Conservation (phyloP, 2,888 invertebrate genomes). For the Nephrotoma flavescens region DNA sequence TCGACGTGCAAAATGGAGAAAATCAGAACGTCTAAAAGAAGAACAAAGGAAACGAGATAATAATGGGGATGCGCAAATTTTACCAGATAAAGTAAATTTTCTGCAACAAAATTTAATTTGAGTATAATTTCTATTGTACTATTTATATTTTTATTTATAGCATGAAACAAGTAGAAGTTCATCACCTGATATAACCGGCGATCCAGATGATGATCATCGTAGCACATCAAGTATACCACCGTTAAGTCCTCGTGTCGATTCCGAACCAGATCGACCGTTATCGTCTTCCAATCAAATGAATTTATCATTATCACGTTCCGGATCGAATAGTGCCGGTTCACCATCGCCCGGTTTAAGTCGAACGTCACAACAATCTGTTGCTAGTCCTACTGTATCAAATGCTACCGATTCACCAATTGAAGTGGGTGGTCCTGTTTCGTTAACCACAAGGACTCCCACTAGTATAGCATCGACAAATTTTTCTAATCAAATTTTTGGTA, state of each 20-base stretch:
- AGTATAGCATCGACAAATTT: conserved; percentile 40
- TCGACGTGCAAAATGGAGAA: conserved; percentile 82
- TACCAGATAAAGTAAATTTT: conserved; percentile 35
- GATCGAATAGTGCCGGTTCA: conserved; percentile 35
- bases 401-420: conserved; percentile 43
- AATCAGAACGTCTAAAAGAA: conserved; percentile 81
- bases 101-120: neutral
- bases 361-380: conserved; percentile 30
- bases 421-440: conserved; percentile 32
- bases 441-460: conserved; percentile 24
- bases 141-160: neutral
- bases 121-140: neutral
- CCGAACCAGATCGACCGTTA: conserved; percentile 29
- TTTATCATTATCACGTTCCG: conserved; percentile 32
- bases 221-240: conserved; percentile 26
- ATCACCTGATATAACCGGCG: conserved; percentile 33
- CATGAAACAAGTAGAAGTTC: conserved; percentile 31
- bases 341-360: conserved; percentile 28
- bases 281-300: conserved; percentile 28
- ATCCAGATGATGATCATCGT: conserved; percentile 31
- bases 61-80: conserved; percentile 45
- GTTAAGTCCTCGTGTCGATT: conserved; percentile 28
- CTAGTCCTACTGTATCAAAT: conserved; percentile 42
- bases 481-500: conserved; percentile 48
- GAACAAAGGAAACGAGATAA: conserved; percentile 76